Base-by-base conservation (phyloP, 2,888 invertebrate genomes). In the Trissolcus brochymenae region DNA sequence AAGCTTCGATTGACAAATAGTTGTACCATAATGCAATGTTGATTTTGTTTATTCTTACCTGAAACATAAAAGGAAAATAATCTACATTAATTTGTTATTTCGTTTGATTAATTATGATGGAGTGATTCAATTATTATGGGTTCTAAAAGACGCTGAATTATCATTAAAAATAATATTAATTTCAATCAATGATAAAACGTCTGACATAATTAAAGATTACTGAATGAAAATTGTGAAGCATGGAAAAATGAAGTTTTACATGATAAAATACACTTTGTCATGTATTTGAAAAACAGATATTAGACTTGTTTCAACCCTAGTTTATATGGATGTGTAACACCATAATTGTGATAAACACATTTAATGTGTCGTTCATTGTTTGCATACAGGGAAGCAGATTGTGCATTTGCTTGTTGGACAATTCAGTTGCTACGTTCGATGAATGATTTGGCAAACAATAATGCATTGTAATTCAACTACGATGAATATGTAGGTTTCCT, bases 1-100 rank as follows among this genome's bases (percentile, higher is more conserved):
- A 80, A 80, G 41, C 64, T 75, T 79, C 40, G 72, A 64, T 78
- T 78, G 60, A 73, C 49, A 66, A 61, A 61, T 66, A 61, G n/a
- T 51, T 64, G 40, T 64, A 64, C 16, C 46, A 29, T 61, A 61
- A 19, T 57, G n/a, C 25, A 25, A 13, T 14, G 29, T 54, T 64
- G 16, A 13, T 66, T 6, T 16, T 53, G 51, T 53, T 19, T 51
- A n/a, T n/a, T 51, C 17, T n/a, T 40, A 40, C 19, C n/a, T 46
- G n/a, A 11, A 46, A 46, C 16, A 16, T 46, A 6, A 46, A 46
- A 46, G 6, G 11, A 46, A 46, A n/a, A 46, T 19, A 19, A 19
- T 19, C 2, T 19, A 19, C 19, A n/a, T 19, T 19, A 19, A 46
- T 46, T 29, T 29, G 1, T 29, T 29, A 25, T n/a, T n/a, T 6